These are phyloP conservation scores for Conopomorpha cramerella DNA, from an alignment of 1,140 invertebrate genomes.

Conservation along the genomic window DNA sequence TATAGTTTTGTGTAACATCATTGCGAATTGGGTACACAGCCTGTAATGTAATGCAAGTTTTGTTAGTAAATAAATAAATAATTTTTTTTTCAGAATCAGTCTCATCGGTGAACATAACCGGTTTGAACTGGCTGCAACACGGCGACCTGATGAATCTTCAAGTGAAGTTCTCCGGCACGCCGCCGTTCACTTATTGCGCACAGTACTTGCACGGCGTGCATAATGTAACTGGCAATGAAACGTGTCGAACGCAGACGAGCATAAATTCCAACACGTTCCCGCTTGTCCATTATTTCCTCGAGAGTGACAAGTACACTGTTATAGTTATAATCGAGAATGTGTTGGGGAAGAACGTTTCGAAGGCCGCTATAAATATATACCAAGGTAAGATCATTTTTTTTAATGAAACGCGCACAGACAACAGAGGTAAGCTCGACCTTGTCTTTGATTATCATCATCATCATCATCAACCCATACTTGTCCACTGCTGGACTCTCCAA, in stretches of 20 bases:
- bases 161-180: constrained; percentile 73
- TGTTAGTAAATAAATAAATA: neutral
- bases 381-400: constrained; percentile 64
- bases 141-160: constrained; percentile 75
- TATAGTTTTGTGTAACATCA: too few relatives aligned
- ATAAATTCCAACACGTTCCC: constrained; percentile 64
- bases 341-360: constrained; percentile 68
- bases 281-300: constrained; percentile 69
- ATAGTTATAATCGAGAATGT: constrained; percentile 77
- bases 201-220: constrained; percentile 68
- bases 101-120: constrained; percentile 66
- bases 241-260: constrained; percentile 53
- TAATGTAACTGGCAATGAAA: constrained; percentile 80
- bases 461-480: too few relatives aligned
- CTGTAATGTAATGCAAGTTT: too few relatives aligned
- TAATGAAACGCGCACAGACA: too few relatives aligned
- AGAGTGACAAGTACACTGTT: constrained; percentile 69
- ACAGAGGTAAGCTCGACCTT: too few relatives aligned
- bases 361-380: constrained; percentile 77
- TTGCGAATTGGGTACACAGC: too few relatives aligned
- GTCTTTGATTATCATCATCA: too few relatives aligned
- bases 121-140: constrained; percentile 79
- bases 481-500: too few relatives aligned
- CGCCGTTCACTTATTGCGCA: constrained; percentile 71
- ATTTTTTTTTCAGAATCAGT: constrained; percentile 66